phyloP scores from a whole-genome alignment of 2,113 vertebrate species.

The Atherinomorus stipes region DNA sequence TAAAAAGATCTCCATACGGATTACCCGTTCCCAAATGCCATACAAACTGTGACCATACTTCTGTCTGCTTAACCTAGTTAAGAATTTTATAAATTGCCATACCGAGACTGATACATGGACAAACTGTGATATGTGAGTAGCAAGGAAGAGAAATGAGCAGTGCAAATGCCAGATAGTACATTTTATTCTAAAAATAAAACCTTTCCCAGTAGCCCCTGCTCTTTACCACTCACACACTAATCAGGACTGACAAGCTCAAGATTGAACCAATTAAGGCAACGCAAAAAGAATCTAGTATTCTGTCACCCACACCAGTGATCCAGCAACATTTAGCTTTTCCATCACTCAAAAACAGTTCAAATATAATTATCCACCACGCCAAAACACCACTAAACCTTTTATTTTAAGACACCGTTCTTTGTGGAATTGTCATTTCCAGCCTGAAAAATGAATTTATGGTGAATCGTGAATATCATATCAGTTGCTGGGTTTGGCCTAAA shows the following conservation, averaged over 20 bases:
- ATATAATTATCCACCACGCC: constrained; percentile 22
- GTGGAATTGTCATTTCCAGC: constrained; percentile 21
- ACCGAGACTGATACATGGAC: constrained; percentile 52
- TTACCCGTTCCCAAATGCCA: constrained; percentile 50
- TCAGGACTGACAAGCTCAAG: constrained; percentile 81
- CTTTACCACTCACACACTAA: constrained; percentile 70
- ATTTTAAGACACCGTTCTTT: constrained; percentile 15
- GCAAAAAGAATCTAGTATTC: constrained; percentile 80
- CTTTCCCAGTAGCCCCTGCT: constrained; percentile 48
- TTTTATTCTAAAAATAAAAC: constrained; percentile 72
- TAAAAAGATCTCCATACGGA: constrained; percentile 33
- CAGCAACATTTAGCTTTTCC: constrained; percentile 69
- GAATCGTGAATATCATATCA: constrained; percentile 5
- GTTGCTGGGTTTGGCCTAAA: constrained; percentile 36
- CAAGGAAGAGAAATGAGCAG: constrained; percentile 55
- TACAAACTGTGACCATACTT: constrained; percentile 70
- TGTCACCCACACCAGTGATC: constrained; percentile 76
- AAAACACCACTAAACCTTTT: constrained; percentile 30
- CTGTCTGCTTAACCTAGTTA: constrained; percentile 42
- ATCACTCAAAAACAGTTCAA: constrained; percentile 52
- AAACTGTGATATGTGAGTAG: constrained; percentile 10
- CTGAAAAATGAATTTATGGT: constrained; percentile 19
- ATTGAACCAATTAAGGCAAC: constrained; percentile 82
- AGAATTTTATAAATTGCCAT: constrained; percentile 49
- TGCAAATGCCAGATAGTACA: constrained; percentile 49